These are phyloP conservation scores for Anoplophora glabripennis DNA, from an alignment of 1,140 invertebrate genomes.

Conservation along the genomic window DNA sequence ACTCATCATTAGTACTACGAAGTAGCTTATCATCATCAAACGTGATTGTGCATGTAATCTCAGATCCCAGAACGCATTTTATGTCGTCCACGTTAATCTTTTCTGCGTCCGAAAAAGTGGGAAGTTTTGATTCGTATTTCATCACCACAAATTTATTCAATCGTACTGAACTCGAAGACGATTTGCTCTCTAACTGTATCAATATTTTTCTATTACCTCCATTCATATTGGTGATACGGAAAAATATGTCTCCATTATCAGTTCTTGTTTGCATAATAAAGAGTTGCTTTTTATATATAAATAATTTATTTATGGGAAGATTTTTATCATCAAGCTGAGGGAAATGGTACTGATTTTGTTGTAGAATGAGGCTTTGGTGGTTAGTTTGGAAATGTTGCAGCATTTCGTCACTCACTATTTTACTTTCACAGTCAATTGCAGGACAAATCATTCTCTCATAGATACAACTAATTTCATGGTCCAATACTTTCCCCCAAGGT, in stretches of 20 bases:
- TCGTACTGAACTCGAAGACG: neutral
- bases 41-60: neutral
- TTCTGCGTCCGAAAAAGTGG: too few species aligned
- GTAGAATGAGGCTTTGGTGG: neutral
- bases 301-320: neutral
- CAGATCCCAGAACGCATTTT: neutral
- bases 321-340: neutral
- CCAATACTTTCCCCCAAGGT: neutral
- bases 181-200: too few species aligned
- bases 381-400: neutral
- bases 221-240: neutral
- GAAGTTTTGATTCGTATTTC: neutral
- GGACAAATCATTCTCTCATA: slow-evolving; percentile 1
- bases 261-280: neutral
- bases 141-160: neutral
- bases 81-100: neutral
- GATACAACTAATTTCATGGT: slow-evolving; percentile 2
- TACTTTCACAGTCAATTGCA: neutral
- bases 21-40: neutral
- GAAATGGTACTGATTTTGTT: neutral
- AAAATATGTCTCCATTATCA: neutral
- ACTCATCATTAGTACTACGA: slow-evolving; percentile 7
- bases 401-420: neutral
- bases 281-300: neutral
- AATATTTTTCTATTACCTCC: neutral